Evolutionary conservation across 2,888 invertebrate species (phyloP), one percentile per base, ranked within the genome.

Genomic region (Chymomyza caudatula): DNA sequence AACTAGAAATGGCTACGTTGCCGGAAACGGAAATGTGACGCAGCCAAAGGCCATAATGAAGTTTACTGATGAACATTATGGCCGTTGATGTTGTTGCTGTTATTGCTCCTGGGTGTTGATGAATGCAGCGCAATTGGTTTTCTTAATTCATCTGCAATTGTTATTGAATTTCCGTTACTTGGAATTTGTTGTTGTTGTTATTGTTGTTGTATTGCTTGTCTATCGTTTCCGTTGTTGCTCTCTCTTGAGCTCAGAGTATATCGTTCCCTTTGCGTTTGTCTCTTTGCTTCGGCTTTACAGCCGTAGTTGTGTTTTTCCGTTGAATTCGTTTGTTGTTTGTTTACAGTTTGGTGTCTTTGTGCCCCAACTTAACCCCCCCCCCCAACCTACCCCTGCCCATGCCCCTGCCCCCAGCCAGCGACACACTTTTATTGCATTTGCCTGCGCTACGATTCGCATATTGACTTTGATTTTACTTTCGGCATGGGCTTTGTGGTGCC

Each of bases 391-490:
- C 29, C 4, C 15, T 17, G 2, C 17, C 43, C 43, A 1, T 43
- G n/a, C 8, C 19, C 47, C 47, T 47, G 15, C 19, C 47, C 3
- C 13, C 55, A 42, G 64, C 51, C 66, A 51, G 15, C 47, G 44
- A 63, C 54, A 47, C 55, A 75, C 58, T 71, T 78, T 78, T 73
- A 78, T 78, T 73, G 63, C 67, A 77, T 77, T 70, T 66, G 66
- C 76, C 74, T 76, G n/a, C 49, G 47, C 37, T 57, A 65, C 58
- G 69, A 25, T 11, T 22, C 25, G n/a, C 64, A 67, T 79, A 85
- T 74, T 85, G 82, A 78, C 69, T 76, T 85, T 85, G 82, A 81
- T 78, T 79, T 79, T 72, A 82, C 76, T 85, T 80, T 71, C 58
- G 71, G 63, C 58, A 65, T 71, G 71, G 85, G 71, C 63, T 78